Percentiles rank a stretch among this genome's conserved stretches.
phyloP scores from a whole-genome alignment of 2,113 vertebrate genomes.

The Pitta sordida region DNA sequence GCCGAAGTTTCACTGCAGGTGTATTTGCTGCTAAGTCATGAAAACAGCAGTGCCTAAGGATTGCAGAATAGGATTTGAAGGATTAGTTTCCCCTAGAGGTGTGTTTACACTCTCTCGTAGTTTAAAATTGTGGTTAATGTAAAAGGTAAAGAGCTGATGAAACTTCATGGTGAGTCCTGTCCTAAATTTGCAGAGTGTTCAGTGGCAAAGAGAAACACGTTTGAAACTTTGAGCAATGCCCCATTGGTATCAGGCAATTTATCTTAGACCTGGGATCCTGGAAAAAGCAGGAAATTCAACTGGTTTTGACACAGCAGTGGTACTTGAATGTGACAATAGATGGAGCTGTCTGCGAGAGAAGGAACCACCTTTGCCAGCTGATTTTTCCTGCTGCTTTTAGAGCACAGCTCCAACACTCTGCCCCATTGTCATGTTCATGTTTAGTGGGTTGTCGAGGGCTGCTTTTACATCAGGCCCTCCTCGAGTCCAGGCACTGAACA shows the following conservation, averaged over 20 bases:
- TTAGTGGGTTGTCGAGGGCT: background rate
- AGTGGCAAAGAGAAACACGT: background rate
- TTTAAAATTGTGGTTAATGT: background rate
- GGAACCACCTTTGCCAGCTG: background rate
- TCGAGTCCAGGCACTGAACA: background rate
- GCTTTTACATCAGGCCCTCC: background rate
- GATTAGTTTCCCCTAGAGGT: background rate
- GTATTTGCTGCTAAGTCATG: background rate
- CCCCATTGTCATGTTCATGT: background rate
- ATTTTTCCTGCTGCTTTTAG: background rate
- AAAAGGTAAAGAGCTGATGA: background rate
- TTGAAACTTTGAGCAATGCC: background rate
- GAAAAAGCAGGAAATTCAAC: background rate
- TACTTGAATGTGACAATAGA: slow-evolving; percentile 31
- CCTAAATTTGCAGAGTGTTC: background rate
- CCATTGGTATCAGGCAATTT: background rate
- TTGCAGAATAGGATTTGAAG: background rate
- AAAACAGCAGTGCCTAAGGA: background rate
- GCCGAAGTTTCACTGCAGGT: background rate
- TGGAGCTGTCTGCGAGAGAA: slow-evolving; percentile 55
- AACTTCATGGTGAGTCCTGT: background rate
- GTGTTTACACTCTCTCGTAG: background rate
- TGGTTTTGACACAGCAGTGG: background rate
- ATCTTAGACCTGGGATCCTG: background rate
- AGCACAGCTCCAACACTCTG: background rate